Percentiles rank a stretch among this genome's conserved stretches.
phyloP scores from a whole-genome alignment of 37 sponge, comb jelly and placozoan genomes.

The Aplysina aerophoba region DNA sequence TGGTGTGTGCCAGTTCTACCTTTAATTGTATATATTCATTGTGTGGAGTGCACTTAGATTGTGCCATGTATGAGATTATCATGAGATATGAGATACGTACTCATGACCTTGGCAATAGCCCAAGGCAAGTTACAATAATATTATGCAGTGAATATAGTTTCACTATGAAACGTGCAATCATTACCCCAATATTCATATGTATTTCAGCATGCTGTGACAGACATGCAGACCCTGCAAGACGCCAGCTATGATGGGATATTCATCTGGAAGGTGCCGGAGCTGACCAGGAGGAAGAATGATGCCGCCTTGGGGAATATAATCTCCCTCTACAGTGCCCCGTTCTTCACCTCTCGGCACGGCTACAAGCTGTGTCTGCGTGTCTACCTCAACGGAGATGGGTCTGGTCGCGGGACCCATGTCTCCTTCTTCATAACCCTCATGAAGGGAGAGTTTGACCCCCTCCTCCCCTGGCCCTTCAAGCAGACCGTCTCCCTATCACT shows the following conservation, averaged over 20 bases:
- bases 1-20: too few species aligned
- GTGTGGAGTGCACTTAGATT: too few species aligned
- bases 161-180: too few species aligned
- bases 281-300: constrained; percentile 60
- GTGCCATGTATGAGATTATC: too few species aligned
- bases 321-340: constrained; percentile 86
- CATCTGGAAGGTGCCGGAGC: constrained; percentile 83
- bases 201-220: not conserved
- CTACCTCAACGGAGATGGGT: constrained; percentile 89
- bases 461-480: constrained; percentile 83
- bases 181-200: too few species aligned
- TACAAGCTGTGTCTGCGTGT: constrained; percentile 84
- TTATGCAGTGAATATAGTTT: too few species aligned
- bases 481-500: constrained; percentile 73
- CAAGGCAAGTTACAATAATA: too few species aligned
- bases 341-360: constrained; percentile 81
- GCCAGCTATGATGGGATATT: constrained; percentile 57
- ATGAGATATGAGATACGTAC: too few species aligned
- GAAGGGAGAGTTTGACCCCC: constrained; percentile 87
- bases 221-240: not conserved
- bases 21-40: too few species aligned
- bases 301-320: constrained; percentile 49
- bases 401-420: constrained; percentile 70
- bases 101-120: too few species aligned
- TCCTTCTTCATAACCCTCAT: constrained; percentile 86